Conservation (phyloP, 2,797 vertebrate species). For the Leptatherina wallacei region DNA sequence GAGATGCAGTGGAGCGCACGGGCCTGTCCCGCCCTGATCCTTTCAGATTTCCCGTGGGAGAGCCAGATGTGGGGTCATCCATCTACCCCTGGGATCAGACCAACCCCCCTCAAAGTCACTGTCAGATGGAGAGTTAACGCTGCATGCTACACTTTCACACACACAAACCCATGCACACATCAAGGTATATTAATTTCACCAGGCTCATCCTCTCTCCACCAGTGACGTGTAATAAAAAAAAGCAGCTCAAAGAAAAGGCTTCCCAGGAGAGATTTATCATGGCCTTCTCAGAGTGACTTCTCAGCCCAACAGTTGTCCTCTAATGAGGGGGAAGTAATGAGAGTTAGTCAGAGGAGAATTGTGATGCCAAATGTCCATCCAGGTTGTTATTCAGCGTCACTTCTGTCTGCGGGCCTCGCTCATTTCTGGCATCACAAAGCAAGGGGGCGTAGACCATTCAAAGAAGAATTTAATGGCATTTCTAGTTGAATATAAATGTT, state of each 20-base stretch:
- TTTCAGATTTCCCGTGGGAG: conserved; percentile 83
- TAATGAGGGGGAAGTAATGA: conserved; percentile 86
- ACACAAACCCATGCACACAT: conserved; percentile 11
- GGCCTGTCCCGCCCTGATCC: conserved; percentile 80
- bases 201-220: conserved; percentile 8
- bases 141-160: conserved; percentile 12
- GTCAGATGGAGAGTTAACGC: conserved; percentile 57
- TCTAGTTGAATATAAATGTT: conserved; percentile 82
- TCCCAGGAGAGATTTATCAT: conserved; percentile 49
- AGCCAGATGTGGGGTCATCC: conserved; percentile 81
- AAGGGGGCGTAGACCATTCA: conserved; percentile 68
- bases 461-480: conserved; percentile 75
- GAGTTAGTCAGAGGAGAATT: conserved; percentile 74
- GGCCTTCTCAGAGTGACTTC: conserved; percentile 57
- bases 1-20: conserved; percentile 83
- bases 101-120: conserved; percentile 54
- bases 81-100: conserved; percentile 65
- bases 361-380: conserved; percentile 80
- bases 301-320: conserved; percentile 75
- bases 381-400: conserved; percentile 81
- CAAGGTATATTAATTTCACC: conserved; percentile 3
- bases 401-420: conserved; percentile 63
- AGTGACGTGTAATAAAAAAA: conserved; percentile 32
- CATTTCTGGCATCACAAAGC: conserved; percentile 78
- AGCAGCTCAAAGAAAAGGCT: conserved; percentile 27